A percentile compares a stretch with the other conserved stretches of the same genome.
Conservation (phyloP, 2,888 invertebrate genomes). For the Drosophila mayaguana region DNA sequence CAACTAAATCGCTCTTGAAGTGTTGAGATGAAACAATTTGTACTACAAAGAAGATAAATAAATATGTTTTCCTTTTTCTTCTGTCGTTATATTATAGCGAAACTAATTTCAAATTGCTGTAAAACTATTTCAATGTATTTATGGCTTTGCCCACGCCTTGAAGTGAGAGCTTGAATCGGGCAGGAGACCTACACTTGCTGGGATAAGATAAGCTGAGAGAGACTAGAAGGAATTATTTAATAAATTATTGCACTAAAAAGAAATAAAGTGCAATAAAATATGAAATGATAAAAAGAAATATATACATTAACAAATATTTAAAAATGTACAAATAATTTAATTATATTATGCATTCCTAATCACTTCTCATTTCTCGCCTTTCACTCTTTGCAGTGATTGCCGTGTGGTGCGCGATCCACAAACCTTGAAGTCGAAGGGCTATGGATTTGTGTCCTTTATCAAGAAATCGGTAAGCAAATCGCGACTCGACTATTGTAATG, state of each 20-base stretch:
- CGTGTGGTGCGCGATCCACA: constrained; percentile 99
- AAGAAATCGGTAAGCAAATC: constrained; percentile 95
- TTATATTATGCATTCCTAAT: too few relatives aligned
- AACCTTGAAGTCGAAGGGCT: constrained; percentile 99
- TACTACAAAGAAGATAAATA: constrained; percentile 5
- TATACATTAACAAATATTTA: too few relatives aligned
- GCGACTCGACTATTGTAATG: not conserved
- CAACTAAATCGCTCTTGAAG: constrained; percentile 56
- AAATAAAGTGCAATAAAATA: too few relatives aligned
- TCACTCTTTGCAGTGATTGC: constrained; percentile 91
- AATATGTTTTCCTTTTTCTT: not conserved
- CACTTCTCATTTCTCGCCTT: not conserved
- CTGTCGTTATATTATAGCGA: not conserved
- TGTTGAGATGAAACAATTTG: constrained; percentile 39
- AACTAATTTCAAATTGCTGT: constrained; percentile 5
- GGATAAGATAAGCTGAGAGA: too few relatives aligned
- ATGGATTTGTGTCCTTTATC: constrained; percentile 99
- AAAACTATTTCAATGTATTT: constrained; percentile 1
- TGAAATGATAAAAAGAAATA: too few relatives aligned
- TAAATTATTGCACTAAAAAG: too few relatives aligned
- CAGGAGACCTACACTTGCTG: too few relatives aligned
- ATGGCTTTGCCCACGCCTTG: not conserved
- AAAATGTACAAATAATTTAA: too few relatives aligned
- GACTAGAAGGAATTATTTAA: too few relatives aligned
- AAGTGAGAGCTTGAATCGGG: too few relatives aligned